Evolutionary conservation across 2,797 vertebrate species (phyloP).

Genomic region (Schizopygopsis pylzovi): DNA sequence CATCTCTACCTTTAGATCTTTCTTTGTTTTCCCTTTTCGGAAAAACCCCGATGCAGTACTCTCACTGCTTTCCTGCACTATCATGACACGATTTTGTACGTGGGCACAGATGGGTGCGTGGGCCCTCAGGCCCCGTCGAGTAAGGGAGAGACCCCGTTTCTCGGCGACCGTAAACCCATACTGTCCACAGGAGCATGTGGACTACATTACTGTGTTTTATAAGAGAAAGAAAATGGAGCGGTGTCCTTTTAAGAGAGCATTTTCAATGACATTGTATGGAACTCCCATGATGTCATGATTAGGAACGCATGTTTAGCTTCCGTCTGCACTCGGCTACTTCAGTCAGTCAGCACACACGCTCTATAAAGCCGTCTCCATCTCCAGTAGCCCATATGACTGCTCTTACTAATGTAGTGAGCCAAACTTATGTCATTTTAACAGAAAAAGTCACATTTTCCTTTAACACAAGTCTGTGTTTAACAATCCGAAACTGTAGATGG

Average conservation of each 20-base stretch:
- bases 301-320: slow-evolving; percentile 21
- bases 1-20: slow-evolving; percentile 68
- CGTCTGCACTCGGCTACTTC: slow-evolving; percentile 15
- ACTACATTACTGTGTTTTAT: slow-evolving; percentile 80
- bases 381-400: slow-evolving; percentile 10
- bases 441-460: slow-evolving; percentile 29
- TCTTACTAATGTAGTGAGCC: not conserved
- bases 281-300: slow-evolving; percentile 57
- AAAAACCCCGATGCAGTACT: slow-evolving; percentile 66
- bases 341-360: not conserved
- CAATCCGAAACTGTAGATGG: not conserved
- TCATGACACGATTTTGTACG: slow-evolving; percentile 69
- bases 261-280: slow-evolving; percentile 14
- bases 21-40: slow-evolving; percentile 58
- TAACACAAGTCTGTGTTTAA: not conserved
- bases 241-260: slow-evolving; percentile 53
- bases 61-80: slow-evolving; percentile 71
- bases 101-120: slow-evolving; percentile 56
- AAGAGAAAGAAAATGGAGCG: slow-evolving; percentile 69
- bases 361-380: slow-evolving; percentile 1
- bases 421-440: not conserved
- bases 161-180: slow-evolving; percentile 74
- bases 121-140: not conserved
- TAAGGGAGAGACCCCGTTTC: slow-evolving; percentile 70
- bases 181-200: slow-evolving; percentile 78